Evolutionary conservation across 2,888 invertebrate genomes (phyloP).

Genomic region (Netelia melanura): DNA sequence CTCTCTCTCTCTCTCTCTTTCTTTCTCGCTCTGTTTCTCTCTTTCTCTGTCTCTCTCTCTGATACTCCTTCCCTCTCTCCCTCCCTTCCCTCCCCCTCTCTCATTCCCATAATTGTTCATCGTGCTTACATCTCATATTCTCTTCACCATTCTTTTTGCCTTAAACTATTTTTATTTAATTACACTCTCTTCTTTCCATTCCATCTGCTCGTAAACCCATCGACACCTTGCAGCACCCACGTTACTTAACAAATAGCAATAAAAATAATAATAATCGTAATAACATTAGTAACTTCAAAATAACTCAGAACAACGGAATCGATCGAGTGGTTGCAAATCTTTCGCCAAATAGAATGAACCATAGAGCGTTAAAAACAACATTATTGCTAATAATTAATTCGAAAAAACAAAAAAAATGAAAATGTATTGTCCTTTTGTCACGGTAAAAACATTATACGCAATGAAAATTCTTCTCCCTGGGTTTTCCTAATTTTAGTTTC

Average conservation of each 20-base stretch:
- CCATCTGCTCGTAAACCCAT: not conserved
- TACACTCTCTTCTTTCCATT: not conserved
- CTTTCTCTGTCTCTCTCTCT: slow-evolving; percentile 21
- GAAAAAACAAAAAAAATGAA: not conserved
- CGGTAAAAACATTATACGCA: too few species aligned
- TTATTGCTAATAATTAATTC: not conserved
- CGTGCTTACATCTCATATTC: slow-evolving; percentile 36
- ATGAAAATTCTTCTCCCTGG: too few species aligned
- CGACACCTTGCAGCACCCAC: slow-evolving; percentile 9
- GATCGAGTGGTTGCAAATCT: not conserved
- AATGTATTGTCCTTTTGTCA: not conserved
- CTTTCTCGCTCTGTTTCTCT: slow-evolving; percentile 40
- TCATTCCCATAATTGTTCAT: slow-evolving; percentile 39
- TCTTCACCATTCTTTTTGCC: slow-evolving; percentile 6
- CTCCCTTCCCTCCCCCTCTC: too few species aligned
- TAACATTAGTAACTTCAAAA: not conserved
- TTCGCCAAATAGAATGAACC: not conserved
- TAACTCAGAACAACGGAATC: not conserved
- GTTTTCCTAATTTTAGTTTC: too few species aligned
- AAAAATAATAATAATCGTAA: not conserved
- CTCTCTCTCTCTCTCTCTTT: slow-evolving; percentile 25
- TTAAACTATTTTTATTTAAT: slow-evolving; percentile 14
- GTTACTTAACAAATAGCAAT: slow-evolving; percentile 2
- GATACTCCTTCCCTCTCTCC: too few species aligned
- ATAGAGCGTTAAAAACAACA: not conserved